Evolutionary conservation across 37 sponge, comb jelly and placozoan species (phyloP), one percentile per base, ranked within the genome.

Genomic region (Axinella damicornis): DNA sequence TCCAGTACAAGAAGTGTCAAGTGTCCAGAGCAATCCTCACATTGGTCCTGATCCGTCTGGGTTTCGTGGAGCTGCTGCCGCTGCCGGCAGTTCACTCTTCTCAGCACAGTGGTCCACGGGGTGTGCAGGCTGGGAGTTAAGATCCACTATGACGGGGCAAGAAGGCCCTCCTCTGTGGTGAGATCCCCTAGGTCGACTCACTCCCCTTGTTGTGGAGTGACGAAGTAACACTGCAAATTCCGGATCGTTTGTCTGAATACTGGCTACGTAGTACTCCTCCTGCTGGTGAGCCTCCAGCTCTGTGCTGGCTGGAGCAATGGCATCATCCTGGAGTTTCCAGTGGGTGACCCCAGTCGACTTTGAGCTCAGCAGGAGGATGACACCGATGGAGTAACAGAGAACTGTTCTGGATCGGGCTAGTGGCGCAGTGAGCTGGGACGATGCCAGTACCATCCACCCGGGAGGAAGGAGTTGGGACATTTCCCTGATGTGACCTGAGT

Each of bases 261-360:
- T 37, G 4, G 22, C 17, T 25, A 12, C 34, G 2, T 38, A 37
- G 30, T 53, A 28, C 1, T 69, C 53, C 1, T 65, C 84, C 19
- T 25, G 28, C 0, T 46, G 27, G 53, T 0, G 30, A 5, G 69
- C 4, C 20, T 2, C 41, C 25, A 78, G 36, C 1, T 37, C 64
- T 5, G 66, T 15, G 33, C 37, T 32, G 5, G 32, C 73, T 14
- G 92, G 78, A 14, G 52, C 69, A 61, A 94, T 86, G 33, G 52
- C 79, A 21, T 76, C 80, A 0, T 87, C 79, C 53, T 82, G 57
- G 20, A 94, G 69, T 46, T 87, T 81, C 94, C 94, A 94, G 39
- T 94, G 94, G 0, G 91, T 90, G 28, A 94, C 87, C 1, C 87
- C 91, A 0, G 31, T 65, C 0, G 69, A 71, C 25, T 20, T 36